Evolutionary conservation across 2,113 vertebrate species (phyloP).

Genomic region (Trachemys scripta): DNA sequence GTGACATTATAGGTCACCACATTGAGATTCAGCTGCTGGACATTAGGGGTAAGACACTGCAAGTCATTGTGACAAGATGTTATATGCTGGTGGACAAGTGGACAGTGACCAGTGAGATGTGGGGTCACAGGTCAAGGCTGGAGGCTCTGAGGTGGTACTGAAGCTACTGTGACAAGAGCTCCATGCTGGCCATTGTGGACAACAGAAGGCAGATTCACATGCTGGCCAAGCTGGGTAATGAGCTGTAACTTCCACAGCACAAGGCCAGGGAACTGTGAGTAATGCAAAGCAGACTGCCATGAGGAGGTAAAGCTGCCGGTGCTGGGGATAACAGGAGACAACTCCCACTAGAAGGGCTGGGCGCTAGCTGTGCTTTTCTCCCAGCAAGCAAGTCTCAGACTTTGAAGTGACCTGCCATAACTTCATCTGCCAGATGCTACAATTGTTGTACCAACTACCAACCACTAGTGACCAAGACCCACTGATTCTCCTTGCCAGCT

Average conservation of each 20-base stretch:
- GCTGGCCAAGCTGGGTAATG: not conserved
- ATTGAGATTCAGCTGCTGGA: not conserved
- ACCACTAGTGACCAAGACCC: not conserved
- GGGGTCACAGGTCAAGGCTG: not conserved
- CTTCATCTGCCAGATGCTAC: not conserved
- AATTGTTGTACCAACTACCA: not conserved
- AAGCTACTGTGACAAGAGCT: not conserved
- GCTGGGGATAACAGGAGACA: not conserved
- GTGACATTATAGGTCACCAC: accelerated
- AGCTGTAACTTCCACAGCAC: not conserved
- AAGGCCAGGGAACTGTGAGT: not conserved
- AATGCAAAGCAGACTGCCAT: not conserved
- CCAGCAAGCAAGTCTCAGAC: not conserved
- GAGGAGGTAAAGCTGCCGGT: not conserved
- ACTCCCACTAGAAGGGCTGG: not conserved
- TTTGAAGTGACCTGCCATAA: not conserved
- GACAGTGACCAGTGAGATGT: not conserved
- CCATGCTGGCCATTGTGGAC: not conserved
- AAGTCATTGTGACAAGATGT: not conserved
- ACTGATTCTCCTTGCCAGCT: not conserved
- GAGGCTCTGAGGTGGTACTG: not conserved
- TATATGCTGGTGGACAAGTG: not conserved
- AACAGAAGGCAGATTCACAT: not conserved
- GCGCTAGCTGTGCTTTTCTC: not conserved
- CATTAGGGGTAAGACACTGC: not conserved